phyloP scores from a whole-genome alignment of 1,140 invertebrate species.

The Sitodiplosis mosellana region DNA sequence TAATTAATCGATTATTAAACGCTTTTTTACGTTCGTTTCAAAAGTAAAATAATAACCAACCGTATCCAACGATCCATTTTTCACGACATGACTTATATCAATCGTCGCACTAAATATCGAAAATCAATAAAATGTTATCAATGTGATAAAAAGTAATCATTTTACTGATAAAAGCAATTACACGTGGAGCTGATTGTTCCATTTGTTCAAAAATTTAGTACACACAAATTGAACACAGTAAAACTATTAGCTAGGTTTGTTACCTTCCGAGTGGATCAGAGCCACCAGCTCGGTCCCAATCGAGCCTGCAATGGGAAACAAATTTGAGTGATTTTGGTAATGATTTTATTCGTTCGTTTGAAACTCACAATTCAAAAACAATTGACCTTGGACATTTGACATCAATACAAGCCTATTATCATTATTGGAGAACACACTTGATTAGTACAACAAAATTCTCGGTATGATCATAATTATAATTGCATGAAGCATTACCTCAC shows the following conservation, averaged over 20 bases:
- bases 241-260: too few relatives aligned
- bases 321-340: too few relatives aligned
- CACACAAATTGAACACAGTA: too few relatives aligned
- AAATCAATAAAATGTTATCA: too few relatives aligned
- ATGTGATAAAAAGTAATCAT: background rate
- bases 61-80: constrained; percentile 45
- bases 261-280: constrained; percentile 72
- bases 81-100: constrained; percentile 43
- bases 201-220: too few relatives aligned
- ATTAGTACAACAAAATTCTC: too few relatives aligned
- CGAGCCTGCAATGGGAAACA: too few relatives aligned
- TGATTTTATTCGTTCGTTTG: too few relatives aligned
- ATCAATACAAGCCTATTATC: constrained; percentile 21
- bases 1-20: constrained; percentile 13
- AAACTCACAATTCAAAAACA: too few relatives aligned
- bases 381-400: constrained; percentile 26
- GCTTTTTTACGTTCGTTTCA: constrained; percentile 1
- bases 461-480: too few relatives aligned
- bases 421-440: too few relatives aligned
- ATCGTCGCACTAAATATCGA: constrained; percentile 34
- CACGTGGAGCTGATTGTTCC: too few relatives aligned
- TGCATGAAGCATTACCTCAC: constrained; percentile 63
- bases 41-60: constrained; percentile 32
- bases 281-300: constrained; percentile 58
- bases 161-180: background rate